Evolutionary conservation across 2,888 invertebrate genomes (phyloP).

Genomic region (Eugnorisma glareosa): DNA sequence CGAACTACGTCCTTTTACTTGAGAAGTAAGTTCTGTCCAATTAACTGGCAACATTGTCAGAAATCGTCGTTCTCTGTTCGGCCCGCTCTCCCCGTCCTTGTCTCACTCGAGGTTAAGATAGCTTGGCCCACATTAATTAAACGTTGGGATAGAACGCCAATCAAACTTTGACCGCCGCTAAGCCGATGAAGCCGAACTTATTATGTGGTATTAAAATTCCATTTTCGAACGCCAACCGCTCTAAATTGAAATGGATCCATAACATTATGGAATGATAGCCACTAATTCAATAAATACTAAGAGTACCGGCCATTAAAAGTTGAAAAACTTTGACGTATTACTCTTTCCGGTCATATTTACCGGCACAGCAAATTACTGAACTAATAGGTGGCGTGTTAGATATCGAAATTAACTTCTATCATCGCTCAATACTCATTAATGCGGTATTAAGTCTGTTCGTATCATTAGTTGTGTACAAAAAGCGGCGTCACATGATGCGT

Average conservation of each 20-base stretch:
- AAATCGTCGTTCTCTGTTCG: slow-evolving; percentile 77
- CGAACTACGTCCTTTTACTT: slow-evolving; percentile 80
- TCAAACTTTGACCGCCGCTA: slow-evolving; percentile 89
- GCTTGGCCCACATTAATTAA: slow-evolving; percentile 88
- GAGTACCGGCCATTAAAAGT: slow-evolving; percentile 60
- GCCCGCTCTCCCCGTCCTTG: slow-evolving; percentile 71
- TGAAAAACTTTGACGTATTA: slow-evolving; percentile 63
- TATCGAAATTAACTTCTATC: slow-evolving; percentile 74
- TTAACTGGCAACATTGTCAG: slow-evolving; percentile 85
- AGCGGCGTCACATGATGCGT: slow-evolving; percentile 82
- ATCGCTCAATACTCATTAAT: slow-evolving; percentile 79
- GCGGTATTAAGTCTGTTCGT: slow-evolving; percentile 74
- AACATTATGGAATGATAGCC: slow-evolving; percentile 75
- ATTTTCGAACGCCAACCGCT: slow-evolving; percentile 83
- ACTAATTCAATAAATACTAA: slow-evolving; percentile 76
- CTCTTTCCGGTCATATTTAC: slow-evolving; percentile 68
- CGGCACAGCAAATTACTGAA: slow-evolving; percentile 71
- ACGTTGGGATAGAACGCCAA: slow-evolving; percentile 88
- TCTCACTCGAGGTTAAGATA: slow-evolving; percentile 80
- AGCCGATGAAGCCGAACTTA: slow-evolving; percentile 88
- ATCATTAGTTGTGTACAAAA: slow-evolving; percentile 84
- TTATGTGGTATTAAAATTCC: slow-evolving; percentile 89
- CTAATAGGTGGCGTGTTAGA: slow-evolving; percentile 66
- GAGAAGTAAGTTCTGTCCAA: slow-evolving; percentile 82
- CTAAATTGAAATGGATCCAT: slow-evolving; percentile 83